Evolutionary conservation across 2,113 vertebrate genomes (phyloP).

Genomic region (Nothobranchius furzeri): DNA sequence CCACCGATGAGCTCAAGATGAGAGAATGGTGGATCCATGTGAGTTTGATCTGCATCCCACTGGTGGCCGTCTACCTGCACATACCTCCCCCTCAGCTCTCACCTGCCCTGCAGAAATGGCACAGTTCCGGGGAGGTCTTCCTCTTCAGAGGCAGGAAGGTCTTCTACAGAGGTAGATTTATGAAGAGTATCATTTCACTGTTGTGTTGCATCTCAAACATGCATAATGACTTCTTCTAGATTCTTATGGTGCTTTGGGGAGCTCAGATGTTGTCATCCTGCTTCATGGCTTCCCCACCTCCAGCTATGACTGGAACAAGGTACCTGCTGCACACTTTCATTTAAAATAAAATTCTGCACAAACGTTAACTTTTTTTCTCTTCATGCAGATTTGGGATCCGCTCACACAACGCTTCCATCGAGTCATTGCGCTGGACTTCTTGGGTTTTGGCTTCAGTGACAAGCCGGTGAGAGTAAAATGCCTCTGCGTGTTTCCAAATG

Average conservation of each 20-base stretch:
- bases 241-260: slow-evolving; percentile 85
- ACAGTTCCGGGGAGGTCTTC: slow-evolving; percentile 81
- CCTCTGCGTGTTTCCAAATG: not conserved
- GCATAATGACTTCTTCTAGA: slow-evolving; percentile 70
- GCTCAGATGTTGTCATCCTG: slow-evolving; percentile 87
- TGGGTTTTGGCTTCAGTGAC: slow-evolving; percentile 97
- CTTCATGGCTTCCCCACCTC: slow-evolving; percentile 95
- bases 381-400: slow-evolving; percentile 90
- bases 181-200: fast-evolving
- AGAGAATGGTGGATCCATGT: slow-evolving; percentile 94
- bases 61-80: slow-evolving; percentile 90
- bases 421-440: slow-evolving; percentile 91
- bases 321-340: slow-evolving; percentile 42
- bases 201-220: not conserved
- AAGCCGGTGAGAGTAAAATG: slow-evolving; percentile 87
- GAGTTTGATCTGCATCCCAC: slow-evolving; percentile 84
- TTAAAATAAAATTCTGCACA: not conserved
- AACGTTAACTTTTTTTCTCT: not conserved
- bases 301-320: slow-evolving; percentile 96
- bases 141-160: slow-evolving; percentile 84
- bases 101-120: slow-evolving; percentile 86
- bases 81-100: slow-evolving; percentile 89
- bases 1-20: slow-evolving; percentile 77
- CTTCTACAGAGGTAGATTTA: slow-evolving; percentile 88
- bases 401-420: slow-evolving; percentile 89